Base-by-base conservation (phyloP, 2,797 vertebrate species). In the Chromobotia macracanthus region DNA sequence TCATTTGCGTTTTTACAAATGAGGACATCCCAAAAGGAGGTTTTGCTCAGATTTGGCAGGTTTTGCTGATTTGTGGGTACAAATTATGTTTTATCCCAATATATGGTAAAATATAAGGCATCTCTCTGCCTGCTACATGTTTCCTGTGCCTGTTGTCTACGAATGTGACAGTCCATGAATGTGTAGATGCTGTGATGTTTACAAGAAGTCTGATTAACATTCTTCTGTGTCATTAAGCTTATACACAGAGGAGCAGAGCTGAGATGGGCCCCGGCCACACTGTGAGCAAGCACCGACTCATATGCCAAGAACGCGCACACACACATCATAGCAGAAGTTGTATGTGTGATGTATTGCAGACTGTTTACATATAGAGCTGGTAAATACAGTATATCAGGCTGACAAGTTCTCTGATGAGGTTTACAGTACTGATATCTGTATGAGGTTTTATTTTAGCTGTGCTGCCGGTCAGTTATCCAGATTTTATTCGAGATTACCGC, bases 141-240 rank as follows among this genome's bases (percentile, higher is more conserved):
- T 73, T 89, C 78, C 86, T 75, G 86, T 83, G 82, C 50, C 64
- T 44, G 21, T 67, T 50, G 76, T 63, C 68, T 35, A 70, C 64
- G 61, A 25, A 72, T 61, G 75, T 67, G 75, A 81, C 64, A 5
- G 72, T 83, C 80, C 31, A 76, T 64, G 68, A 91, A 88, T 91
- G 90, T 86, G 80, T 84, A 82, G 87, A 87, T 90, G 85, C 75
- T 91, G 88, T 83, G 82, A 56, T 90, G 88, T 90, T 92, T 93
- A 90, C 90, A 89, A 82, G 89, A 88, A 86, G 86, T 86, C 90
- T 91, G 91, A 93, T 93, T 92, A 93, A 90, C 90, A 91, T 93
- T 92, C 91, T 90, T 88, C 56, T 13, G 75, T 88, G 88, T 92
- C 88, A 92, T 93, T 91, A 91, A 86, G 86, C 80, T 83, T 84